phyloP scores from a whole-genome alignment of 2,113 vertebrate species.

The Xiphophorus maculatus region DNA sequence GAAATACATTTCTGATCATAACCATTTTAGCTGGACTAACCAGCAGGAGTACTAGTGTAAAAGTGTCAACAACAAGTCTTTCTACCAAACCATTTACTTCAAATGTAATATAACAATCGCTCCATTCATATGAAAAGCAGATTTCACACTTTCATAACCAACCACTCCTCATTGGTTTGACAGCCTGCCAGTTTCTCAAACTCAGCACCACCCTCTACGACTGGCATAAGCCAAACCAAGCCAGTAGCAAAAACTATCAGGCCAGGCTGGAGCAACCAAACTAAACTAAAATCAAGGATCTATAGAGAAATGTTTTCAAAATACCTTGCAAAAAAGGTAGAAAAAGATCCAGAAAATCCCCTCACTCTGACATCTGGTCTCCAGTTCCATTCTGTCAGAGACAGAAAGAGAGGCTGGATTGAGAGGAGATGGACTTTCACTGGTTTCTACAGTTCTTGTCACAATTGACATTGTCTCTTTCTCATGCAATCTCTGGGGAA shows the following conservation, averaged over 20 bases:
- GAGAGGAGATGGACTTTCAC: conserved; percentile 26
- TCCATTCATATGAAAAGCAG: too few species aligned
- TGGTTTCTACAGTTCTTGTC: conserved; percentile 53
- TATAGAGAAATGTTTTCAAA: background rate
- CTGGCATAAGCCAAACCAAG: background rate
- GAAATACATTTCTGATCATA: too few species aligned
- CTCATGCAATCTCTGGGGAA: conserved; percentile 44
- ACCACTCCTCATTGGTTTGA: background rate
- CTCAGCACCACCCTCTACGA: background rate
- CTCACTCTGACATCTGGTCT: background rate
- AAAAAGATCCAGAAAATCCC: background rate
- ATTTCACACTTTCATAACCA: background rate
- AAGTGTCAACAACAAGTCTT: too few species aligned
- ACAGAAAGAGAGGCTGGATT: background rate
- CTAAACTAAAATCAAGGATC: background rate
- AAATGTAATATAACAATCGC: too few species aligned
- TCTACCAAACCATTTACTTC: too few species aligned
- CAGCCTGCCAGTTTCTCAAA: background rate
- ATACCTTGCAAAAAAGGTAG: background rate
- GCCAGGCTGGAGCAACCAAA: background rate
- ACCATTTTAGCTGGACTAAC: too few species aligned
- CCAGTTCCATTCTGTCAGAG: background rate
- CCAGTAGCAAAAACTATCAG: background rate
- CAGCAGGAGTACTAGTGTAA: too few species aligned
- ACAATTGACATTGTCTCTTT: conserved; percentile 42